Evolutionary conservation across 1,140 invertebrate genomes (phyloP).

Genomic region (Pemphigus obesinymphae): DNA sequence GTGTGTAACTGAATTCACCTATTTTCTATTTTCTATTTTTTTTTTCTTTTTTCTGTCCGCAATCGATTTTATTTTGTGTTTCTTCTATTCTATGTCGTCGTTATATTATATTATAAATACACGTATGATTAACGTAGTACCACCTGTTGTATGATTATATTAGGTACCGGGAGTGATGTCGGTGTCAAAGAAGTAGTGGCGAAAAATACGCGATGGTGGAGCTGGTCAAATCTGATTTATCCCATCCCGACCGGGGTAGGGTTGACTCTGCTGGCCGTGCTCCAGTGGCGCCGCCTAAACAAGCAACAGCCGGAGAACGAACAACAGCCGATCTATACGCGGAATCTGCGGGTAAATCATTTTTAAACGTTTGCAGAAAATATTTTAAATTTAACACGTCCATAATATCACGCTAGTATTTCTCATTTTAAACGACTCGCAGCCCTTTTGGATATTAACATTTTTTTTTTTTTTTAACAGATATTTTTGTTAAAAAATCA

Average conservation of each 20-base stretch:
- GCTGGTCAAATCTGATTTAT: conserved; percentile 45
- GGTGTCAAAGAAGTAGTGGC: conserved; percentile 2
- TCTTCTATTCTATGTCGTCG: too few relatives aligned
- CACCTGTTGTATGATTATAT: not conserved
- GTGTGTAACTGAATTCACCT: conserved; percentile 30
- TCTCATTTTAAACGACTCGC: too few relatives aligned
- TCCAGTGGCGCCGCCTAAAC: conserved; percentile 45
- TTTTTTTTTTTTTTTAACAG: too few relatives aligned
- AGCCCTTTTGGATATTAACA: too few relatives aligned
- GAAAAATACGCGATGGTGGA: conserved; percentile 44
- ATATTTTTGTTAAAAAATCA: too few relatives aligned
- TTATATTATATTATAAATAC: not conserved
- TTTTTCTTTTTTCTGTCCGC: not conserved
- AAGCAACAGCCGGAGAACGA: conserved; percentile 37
- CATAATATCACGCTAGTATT: too few relatives aligned
- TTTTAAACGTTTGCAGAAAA: too few relatives aligned
- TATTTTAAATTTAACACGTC: too few relatives aligned
- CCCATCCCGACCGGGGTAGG: conserved; percentile 46
- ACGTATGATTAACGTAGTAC: not conserved
- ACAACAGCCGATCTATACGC: conserved; percentile 28
- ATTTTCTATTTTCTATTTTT: not conserved
- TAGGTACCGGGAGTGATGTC: not conserved
- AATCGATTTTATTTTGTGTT: not conserved
- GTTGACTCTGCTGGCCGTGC: conserved; percentile 45
- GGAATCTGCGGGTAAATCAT: conserved; percentile 33